Conservation (phyloP, 2,797 vertebrate genomes). For the Gallinago solitaria region DNA sequence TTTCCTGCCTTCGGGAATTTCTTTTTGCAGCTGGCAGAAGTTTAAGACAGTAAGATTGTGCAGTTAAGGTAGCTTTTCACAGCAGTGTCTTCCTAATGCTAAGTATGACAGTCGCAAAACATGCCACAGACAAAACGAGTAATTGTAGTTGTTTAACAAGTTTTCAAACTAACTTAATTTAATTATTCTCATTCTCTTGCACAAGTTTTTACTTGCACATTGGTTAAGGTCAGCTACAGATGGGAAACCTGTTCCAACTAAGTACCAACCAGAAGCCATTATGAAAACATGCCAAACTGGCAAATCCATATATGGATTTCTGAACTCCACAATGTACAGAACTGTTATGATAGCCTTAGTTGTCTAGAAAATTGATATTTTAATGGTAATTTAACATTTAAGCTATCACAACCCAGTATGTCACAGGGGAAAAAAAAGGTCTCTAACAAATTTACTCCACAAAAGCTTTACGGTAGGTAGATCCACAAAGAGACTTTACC, state of each 20-base stretch:
- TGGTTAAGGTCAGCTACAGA: not conserved
- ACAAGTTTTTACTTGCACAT: not conserved
- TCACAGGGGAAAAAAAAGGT: not conserved
- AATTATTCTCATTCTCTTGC: not conserved
- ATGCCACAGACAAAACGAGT: not conserved
- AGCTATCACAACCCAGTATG: not conserved
- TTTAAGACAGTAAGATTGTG: not conserved
- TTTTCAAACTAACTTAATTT: not conserved
- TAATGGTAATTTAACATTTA: not conserved
- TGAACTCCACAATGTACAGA: not conserved
- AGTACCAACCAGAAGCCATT: not conserved
- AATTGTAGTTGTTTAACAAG: not conserved
- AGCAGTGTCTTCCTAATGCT: not conserved
- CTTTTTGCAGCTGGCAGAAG: constrained; percentile 27
- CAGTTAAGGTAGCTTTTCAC: not conserved
- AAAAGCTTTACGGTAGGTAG: not conserved
- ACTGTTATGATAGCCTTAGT: not conserved
- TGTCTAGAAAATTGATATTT: not conserved
- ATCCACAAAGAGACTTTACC: not conserved
- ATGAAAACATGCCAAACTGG: not conserved
- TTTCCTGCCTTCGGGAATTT: constrained; percentile 39
- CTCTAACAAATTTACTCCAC: not conserved
- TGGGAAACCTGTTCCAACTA: not conserved
- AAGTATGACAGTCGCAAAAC: not conserved
- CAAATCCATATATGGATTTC: not conserved